phyloP scores from a whole-genome alignment of 2,113 vertebrate genomes.

The Anoura caudifer region DNA sequence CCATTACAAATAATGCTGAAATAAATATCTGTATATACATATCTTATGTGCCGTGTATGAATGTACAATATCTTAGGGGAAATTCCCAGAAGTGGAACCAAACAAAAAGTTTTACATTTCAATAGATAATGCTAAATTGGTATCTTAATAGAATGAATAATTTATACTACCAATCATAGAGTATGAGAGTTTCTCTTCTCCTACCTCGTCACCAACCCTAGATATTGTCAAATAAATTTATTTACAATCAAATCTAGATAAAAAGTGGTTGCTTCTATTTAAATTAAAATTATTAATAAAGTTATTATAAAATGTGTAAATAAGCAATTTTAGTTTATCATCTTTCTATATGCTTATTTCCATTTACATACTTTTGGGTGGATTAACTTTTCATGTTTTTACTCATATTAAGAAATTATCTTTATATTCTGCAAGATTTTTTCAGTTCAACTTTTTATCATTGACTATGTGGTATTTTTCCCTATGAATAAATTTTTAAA shows the following conservation, averaged over 20 bases:
- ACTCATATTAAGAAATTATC: conserved; percentile 11
- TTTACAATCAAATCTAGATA: neutral
- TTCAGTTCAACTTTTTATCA: neutral
- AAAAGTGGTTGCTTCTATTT: neutral
- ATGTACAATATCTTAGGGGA: neutral
- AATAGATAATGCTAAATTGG: neutral
- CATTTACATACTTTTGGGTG: neutral
- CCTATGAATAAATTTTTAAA: neutral
- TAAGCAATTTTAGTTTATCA: neutral
- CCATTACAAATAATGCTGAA: neutral
- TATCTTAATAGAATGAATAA: neutral
- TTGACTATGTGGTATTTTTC: neutral
- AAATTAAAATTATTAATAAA: conserved; percentile 2
- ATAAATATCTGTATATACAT: neutral
- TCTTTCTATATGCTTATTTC: neutral
- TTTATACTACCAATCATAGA: neutral
- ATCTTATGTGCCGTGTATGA: neutral
- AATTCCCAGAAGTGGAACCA: neutral
- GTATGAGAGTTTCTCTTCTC: neutral
- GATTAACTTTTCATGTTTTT: neutral
- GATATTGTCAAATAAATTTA: neutral
- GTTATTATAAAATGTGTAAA: neutral
- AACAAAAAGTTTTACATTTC: conserved; percentile 18
- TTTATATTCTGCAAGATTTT: neutral
- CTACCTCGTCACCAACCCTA: neutral